Conservation (phyloP, 2,888 invertebrate genomes). For the Sarcophaga rosellei region DNA sequence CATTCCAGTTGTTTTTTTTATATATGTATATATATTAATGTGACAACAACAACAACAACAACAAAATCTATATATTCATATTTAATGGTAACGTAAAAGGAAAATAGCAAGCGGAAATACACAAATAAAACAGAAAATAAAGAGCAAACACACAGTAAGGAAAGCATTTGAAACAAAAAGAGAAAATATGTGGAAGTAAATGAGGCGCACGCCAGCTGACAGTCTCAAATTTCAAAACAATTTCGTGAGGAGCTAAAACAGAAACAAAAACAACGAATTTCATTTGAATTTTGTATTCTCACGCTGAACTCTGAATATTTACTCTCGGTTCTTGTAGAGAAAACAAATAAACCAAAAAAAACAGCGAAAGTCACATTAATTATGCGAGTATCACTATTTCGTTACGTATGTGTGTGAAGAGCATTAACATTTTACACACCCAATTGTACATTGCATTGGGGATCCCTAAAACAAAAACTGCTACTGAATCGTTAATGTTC, state of each 20-base stretch:
- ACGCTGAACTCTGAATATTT: not conserved
- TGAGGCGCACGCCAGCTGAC: constrained; percentile 65
- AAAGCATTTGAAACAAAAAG: not conserved
- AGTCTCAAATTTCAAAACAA: constrained; percentile 68
- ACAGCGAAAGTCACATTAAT: not conserved
- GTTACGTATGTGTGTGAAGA: not conserved
- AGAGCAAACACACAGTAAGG: not conserved
- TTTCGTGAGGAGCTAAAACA: not conserved
- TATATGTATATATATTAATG: not conserved
- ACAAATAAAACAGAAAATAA: constrained; percentile 4
- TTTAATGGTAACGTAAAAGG: constrained; percentile 51
- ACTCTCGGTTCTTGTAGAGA: not conserved
- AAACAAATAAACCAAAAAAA: not conserved
- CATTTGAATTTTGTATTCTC: not conserved
- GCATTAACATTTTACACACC: constrained; percentile 2
- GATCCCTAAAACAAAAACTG: constrained; percentile 54
- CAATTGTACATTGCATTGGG: constrained; percentile 35
- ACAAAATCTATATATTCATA: not conserved
- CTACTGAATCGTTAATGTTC: constrained; percentile 42
- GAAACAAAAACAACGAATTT: not conserved
- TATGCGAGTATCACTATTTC: not conserved
- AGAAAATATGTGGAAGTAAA: constrained; percentile 61
- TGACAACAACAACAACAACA: not conserved
- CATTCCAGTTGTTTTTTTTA: not conserved
- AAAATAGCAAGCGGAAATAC: constrained; percentile 59